phyloP scores from a whole-genome alignment of 2,797 vertebrate genomes.

The Falco berigora region DNA sequence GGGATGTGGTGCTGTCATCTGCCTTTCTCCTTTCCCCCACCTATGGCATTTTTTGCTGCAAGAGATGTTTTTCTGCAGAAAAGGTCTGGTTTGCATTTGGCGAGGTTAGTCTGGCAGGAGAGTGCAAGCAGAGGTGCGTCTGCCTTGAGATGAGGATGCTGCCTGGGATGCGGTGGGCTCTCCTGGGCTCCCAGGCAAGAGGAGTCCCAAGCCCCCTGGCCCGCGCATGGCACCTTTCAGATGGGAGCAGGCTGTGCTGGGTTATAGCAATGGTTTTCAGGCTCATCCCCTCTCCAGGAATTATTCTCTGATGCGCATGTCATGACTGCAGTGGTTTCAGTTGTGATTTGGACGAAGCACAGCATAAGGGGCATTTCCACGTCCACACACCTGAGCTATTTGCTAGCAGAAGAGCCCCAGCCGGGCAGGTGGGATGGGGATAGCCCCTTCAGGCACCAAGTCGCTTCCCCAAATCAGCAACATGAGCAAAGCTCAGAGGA shows the following conservation, averaged over 20 bases:
- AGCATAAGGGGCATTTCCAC: background rate
- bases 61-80: rapidly evolving
- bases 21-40: background rate
- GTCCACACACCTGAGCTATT: rapidly evolving
- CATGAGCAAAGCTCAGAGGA: background rate
- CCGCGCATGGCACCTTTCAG: rapidly evolving
- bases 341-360: background rate
- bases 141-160: background rate
- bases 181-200: background rate
- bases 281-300: background rate
- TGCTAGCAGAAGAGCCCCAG: background rate
- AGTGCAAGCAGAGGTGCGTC: background rate
- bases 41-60: background rate
- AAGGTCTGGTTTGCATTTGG: background rate
- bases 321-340: background rate
- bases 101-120: background rate
- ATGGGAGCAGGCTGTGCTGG: background rate
- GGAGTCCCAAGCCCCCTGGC: background rate
- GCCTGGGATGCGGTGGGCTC: no score
- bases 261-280: background rate
- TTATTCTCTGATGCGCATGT: background rate
- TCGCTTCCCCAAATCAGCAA: background rate
- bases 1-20: background rate
- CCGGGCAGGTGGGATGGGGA: background rate
- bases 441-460: background rate